A percentile compares a stretch with the other conserved stretches of the same genome.
Evolutionary conservation across 2,888 invertebrate species (phyloP).

Genomic region (Troilus luridus): DNA sequence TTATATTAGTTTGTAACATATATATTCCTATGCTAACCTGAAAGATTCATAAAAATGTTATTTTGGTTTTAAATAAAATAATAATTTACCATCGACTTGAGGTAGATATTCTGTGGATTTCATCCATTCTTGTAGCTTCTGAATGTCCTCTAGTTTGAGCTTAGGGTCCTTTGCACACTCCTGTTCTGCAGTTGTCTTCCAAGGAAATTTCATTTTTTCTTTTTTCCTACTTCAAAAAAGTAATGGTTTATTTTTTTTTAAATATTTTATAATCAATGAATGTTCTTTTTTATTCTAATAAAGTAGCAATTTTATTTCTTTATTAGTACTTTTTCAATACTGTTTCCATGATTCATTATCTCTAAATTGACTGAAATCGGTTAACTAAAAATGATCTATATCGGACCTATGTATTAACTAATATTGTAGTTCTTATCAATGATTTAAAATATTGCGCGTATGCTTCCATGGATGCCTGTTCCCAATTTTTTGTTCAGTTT

Average conservation of each 20-base stretch:
- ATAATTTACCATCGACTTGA: conserved; percentile 62
- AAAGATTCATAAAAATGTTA: not conserved
- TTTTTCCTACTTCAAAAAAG: not conserved
- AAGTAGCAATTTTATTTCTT: not conserved
- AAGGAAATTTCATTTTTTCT: conserved; percentile 53
- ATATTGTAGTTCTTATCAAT: too few relatives aligned
- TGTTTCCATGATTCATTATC: too few relatives aligned
- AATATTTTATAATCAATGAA: not conserved
- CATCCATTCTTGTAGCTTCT: conserved; percentile 64
- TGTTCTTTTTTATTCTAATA: not conserved
- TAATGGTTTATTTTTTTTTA: not conserved
- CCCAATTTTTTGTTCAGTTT: too few relatives aligned
- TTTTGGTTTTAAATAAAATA: not conserved
- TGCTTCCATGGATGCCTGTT: too few relatives aligned
- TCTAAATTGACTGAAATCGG: too few relatives aligned
- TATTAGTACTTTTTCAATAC: too few relatives aligned
- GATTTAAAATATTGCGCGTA: too few relatives aligned
- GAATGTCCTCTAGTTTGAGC: conserved; percentile 63
- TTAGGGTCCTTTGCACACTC: conserved; percentile 63
- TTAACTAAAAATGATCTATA: too few relatives aligned
- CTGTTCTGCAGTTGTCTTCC: conserved; percentile 62
- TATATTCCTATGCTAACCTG: too few relatives aligned
- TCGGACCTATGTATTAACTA: too few relatives aligned
- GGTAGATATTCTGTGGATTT: conserved; percentile 63
- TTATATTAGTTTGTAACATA: too few relatives aligned